Percentiles rank a stretch among this genome's conserved stretches.
Conservation (phyloP, 2,797 vertebrate species). For the Bovichtus diacanthus region DNA sequence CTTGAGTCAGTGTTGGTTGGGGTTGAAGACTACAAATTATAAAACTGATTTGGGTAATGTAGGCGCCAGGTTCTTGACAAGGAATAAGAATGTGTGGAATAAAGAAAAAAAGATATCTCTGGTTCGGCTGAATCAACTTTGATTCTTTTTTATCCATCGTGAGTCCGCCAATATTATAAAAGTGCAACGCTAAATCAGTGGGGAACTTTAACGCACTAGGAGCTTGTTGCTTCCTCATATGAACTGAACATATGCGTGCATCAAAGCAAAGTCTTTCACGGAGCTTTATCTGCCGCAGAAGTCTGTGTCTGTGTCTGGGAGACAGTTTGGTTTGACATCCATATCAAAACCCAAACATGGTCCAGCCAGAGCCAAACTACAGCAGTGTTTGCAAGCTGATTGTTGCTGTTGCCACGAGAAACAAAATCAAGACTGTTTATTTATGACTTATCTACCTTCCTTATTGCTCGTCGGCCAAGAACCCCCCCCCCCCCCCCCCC, state of each 20-base stretch:
- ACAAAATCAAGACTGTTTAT: constrained; percentile 60
- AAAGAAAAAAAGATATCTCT: neutral
- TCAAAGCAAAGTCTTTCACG: constrained; percentile 14
- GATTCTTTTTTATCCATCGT: neutral
- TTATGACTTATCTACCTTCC: constrained; percentile 70
- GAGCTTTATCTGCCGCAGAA: constrained; percentile 58
- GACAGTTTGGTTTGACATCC: constrained; percentile 49
- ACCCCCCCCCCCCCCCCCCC: too few relatives aligned
- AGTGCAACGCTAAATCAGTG: neutral
- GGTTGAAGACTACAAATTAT: too few relatives aligned
- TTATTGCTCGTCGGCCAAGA: constrained; percentile 58
- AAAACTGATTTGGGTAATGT: neutral
- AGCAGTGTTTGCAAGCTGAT: constrained; percentile 10
- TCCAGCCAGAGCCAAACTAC: constrained; percentile 30
- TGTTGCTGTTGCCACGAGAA: constrained; percentile 52
- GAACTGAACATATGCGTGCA: neutral
- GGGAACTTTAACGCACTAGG: neutral
- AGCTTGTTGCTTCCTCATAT: neutral
- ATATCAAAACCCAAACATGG: constrained; percentile 74
- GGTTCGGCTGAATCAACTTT: neutral
- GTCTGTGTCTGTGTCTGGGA: constrained; percentile 58
- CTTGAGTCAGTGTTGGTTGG: too few relatives aligned
- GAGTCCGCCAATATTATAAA: neutral
- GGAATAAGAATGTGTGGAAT: neutral
- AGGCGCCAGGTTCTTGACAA: neutral